Evolutionary conservation across 2,797 vertebrate genomes (phyloP), one percentile per base, ranked within the genome.

Genomic region (Bryconaethiops microstoma): DNA sequence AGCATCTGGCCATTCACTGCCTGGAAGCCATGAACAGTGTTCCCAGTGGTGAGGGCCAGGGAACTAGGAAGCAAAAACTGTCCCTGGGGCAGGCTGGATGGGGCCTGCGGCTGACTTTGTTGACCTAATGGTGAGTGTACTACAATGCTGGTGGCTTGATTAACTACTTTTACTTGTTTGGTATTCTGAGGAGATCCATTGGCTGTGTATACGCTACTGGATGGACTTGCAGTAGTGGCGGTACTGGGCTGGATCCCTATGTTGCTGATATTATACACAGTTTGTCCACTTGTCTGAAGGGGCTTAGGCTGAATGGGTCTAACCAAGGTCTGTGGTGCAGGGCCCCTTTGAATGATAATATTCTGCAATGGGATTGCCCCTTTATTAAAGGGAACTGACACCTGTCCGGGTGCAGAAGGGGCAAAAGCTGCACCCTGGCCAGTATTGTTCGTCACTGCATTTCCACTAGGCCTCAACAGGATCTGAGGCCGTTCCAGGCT

Each of bases 291-390:
- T 81, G 95, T 91, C 81, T 97, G 96, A 82, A 97, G 84, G 83
- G 97, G 96, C 92, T 99, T 99, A 83, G 98, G 98, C 91, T 99
- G 98, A 89, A 99, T 99, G 85, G 97, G 92, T 94, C 95, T 94
- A 19, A 95, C 90, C n/a, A 94, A 85, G 70, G 96, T 93, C 92
- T 97, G 98, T 85, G 96, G 96, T 59, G 96, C 94, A 16, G 96
- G 96, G 80, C 97, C 96, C 90, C 97, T 96, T 81, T 99, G 98
- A 87, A 99, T 97, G 85, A 99, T 99, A 89, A 99, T 97, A 88
- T 99, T 99, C 89, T 99, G 97, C 83, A 99, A 95, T 68, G 97
- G 97, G 89, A 99, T 95, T 6, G 94, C 93, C 0, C 94, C 94
- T 92, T 97, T 98, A 91, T 96, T 99, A 89, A 98, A 98, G 6